These are phyloP conservation scores for Oceanodroma tethys DNA, from an alignment of 2,113 vertebrate genomes.

Conservation along the genomic window DNA sequence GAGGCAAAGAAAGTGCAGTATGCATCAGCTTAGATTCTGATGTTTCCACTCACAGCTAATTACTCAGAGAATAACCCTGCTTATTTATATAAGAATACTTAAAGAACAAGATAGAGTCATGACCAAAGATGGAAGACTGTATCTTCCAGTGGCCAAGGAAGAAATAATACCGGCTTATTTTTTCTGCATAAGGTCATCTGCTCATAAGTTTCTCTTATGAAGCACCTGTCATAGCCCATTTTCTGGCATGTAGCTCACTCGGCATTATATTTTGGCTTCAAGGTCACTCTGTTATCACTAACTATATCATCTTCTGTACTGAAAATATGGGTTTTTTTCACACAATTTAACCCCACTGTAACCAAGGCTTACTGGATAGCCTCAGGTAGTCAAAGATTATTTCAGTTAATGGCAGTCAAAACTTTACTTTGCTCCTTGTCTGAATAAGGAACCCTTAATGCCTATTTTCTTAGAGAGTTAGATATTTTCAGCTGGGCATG, in stretches of 20 bases:
- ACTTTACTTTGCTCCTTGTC: not conserved
- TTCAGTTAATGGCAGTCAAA: not conserved
- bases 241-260: slow-evolving; percentile 16
- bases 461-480: not conserved
- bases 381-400: not conserved
- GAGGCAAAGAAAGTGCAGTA: not conserved
- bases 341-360: not conserved
- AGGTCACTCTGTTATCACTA: slow-evolving; percentile 58
- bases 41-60: not conserved
- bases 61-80: not conserved
- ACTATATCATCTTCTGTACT: slow-evolving; percentile 23
- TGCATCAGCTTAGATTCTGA: not conserved
- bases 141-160: not conserved
- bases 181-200: slow-evolving; percentile 33
- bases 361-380: not conserved
- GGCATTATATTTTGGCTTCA: slow-evolving; percentile 29
- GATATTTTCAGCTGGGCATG: not conserved
- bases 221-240: slow-evolving; percentile 49
- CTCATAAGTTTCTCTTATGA: slow-evolving; percentile 14
- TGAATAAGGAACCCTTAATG: not conserved
- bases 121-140: not conserved
- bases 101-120: not conserved
- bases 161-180: slow-evolving; percentile 18
- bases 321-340: slow-evolving; percentile 1
- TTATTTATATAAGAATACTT: not conserved